Conservation (phyloP, 2,888 invertebrate genomes). For the Ormyrus thymus region DNA sequence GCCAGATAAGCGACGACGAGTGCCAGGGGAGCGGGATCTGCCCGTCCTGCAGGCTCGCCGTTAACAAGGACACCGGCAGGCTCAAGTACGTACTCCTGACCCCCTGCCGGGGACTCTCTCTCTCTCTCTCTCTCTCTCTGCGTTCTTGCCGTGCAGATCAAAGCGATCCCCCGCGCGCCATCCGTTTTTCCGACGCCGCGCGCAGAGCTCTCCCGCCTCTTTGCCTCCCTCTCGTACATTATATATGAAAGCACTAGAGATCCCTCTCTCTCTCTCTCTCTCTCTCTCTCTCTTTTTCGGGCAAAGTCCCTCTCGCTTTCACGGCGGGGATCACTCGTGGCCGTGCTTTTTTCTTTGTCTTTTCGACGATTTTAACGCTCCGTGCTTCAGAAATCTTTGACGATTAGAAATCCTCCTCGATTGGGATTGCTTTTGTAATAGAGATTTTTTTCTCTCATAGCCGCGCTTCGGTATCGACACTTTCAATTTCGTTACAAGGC, state of each 20-base stretch:
- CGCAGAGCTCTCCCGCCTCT: background rate
- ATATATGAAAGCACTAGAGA: constrained; percentile 5
- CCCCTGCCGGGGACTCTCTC: background rate
- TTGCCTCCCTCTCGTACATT: background rate
- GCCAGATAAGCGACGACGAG: constrained; percentile 66
- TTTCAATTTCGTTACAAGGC: too few species aligned
- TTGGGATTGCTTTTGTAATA: too few species aligned
- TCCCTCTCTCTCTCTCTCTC: background rate
- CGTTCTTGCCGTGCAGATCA: background rate
- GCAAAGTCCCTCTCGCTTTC: background rate
- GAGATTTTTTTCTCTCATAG: too few species aligned
- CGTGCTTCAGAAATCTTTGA: too few species aligned
- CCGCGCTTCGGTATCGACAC: too few species aligned
- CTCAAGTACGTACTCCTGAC: constrained; percentile 71
- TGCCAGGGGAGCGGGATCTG: constrained; percentile 67
- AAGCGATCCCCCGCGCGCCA: background rate
- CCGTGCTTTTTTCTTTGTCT: background rate
- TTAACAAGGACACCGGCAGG: constrained; percentile 75
- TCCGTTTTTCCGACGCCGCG: too few species aligned
- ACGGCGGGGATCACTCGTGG: background rate
- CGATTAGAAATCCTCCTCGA: too few species aligned
- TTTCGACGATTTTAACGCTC: too few species aligned
- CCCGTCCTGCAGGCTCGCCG: constrained; percentile 74
- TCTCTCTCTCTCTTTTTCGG: constrained; percentile 6
- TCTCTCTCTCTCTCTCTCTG: background rate